Conservation (phyloP, 1,140 invertebrate species). For the Euschistus heros region DNA sequence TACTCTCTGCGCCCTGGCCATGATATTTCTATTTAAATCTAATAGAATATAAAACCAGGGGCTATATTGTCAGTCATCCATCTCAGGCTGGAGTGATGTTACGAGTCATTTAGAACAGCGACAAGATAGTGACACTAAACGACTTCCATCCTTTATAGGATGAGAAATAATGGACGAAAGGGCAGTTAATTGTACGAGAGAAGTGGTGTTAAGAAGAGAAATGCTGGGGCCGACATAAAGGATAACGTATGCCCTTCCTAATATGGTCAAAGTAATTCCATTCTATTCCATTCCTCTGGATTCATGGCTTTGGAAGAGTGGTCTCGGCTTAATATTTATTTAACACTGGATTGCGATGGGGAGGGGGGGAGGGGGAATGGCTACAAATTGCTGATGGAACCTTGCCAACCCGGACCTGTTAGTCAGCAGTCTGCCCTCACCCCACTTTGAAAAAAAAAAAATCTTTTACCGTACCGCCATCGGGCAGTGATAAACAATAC, state of each 20-base stretch:
- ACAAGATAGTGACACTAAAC: constrained; percentile 5
- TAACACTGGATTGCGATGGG: constrained; percentile 14
- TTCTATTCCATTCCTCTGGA: constrained; percentile 17
- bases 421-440: neutral
- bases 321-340: constrained; percentile 19
- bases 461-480: constrained; percentile 8
- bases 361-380: neutral
- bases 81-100: too few species aligned
- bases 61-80: too few species aligned
- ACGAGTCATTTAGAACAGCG: too few species aligned
- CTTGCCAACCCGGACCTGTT: constrained; percentile 3
- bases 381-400: constrained; percentile 20
- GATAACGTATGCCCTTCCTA: constrained; percentile 12
- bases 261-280: constrained; percentile 18
- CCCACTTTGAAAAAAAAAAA: neutral
- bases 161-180: neutral
- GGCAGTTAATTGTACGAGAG: constrained; percentile 7
- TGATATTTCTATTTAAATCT: too few species aligned
- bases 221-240: neutral
- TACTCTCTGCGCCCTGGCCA: too few species aligned
- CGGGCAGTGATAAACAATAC: neutral
- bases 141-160: neutral
- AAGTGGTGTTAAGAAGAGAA: constrained; percentile 12
- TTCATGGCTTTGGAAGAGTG: constrained; percentile 17
- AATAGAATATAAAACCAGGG: too few species aligned